These are phyloP conservation scores for Trichopria drosophilae DNA, from an alignment of 2,888 invertebrate species.

Conservation along the genomic window DNA sequence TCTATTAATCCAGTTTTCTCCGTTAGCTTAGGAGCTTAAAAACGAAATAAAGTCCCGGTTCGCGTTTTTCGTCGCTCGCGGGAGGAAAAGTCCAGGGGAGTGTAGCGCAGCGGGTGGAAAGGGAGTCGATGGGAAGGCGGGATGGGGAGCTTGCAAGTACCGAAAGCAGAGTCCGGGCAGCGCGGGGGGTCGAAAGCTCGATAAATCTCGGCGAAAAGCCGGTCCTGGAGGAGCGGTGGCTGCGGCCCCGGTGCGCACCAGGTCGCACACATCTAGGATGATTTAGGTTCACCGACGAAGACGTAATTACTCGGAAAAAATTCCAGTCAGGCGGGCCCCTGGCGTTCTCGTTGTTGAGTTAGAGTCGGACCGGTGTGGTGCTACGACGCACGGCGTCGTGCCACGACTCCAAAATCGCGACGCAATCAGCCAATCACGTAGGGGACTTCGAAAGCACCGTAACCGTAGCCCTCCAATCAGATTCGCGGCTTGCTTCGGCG, in stretches of 20 bases:
- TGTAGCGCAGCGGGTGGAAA: not conserved
- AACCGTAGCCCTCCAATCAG: too few relatives aligned
- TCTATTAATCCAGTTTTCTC: slow-evolving; percentile 31
- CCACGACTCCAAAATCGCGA: slow-evolving; percentile 46
- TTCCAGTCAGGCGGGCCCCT: slow-evolving; percentile 47
- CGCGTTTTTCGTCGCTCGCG: slow-evolving; percentile 10
- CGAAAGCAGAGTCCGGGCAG: not conserved
- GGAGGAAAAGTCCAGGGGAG: not conserved
- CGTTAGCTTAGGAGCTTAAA: slow-evolving; percentile 16
- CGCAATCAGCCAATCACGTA: slow-evolving; percentile 46
- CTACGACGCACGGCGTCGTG: slow-evolving; percentile 45
- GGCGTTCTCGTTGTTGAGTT: slow-evolving; percentile 43
- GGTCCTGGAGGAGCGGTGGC: slow-evolving; percentile 17
- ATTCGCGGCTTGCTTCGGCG: too few relatives aligned
- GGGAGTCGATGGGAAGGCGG: not conserved
- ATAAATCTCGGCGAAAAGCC: slow-evolving; percentile 38
- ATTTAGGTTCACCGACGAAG: slow-evolving; percentile 44
- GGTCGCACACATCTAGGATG: slow-evolving; percentile 40
- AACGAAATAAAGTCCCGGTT: slow-evolving; percentile 36
- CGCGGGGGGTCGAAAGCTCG: slow-evolving; percentile 29
- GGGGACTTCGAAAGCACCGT: slow-evolving; percentile 27
- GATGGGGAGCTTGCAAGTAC: not conserved
- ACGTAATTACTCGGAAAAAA: slow-evolving; percentile 53
- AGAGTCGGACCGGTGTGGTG: slow-evolving; percentile 36
- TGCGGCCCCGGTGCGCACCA: slow-evolving; percentile 12